Conservation (phyloP, 2,888 invertebrate species). For the Xanthorhoe designata region DNA sequence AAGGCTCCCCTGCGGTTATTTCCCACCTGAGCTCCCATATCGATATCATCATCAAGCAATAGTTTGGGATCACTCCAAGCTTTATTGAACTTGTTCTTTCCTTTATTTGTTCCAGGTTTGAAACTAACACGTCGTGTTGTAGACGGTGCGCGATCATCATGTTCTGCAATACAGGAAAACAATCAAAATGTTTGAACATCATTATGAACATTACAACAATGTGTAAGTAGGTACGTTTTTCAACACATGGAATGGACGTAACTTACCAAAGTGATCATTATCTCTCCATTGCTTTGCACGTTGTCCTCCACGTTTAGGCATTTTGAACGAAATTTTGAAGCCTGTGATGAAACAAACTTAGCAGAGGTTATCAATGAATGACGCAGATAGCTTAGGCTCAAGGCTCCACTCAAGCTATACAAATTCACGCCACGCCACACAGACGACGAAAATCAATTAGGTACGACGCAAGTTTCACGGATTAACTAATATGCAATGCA, state of each 20-base stretch:
- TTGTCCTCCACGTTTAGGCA: slow-evolving; percentile 78
- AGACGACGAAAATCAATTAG: not conserved
- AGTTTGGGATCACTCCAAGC: slow-evolving; percentile 77
- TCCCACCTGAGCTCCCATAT: slow-evolving; percentile 81
- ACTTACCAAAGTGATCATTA: slow-evolving; percentile 75
- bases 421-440: not conserved
- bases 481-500: no score
- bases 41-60: slow-evolving; percentile 87
- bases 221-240: no score
- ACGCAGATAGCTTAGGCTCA: slow-evolving; percentile 43
- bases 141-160: slow-evolving; percentile 75
- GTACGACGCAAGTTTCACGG: no score
- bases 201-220: no score
- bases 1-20: slow-evolving; percentile 58
- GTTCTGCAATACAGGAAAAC: slow-evolving; percentile 65
- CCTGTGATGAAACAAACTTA: slow-evolving; percentile 3
- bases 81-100: slow-evolving; percentile 73
- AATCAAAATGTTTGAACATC: not conserved
- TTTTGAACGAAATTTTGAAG: slow-evolving; percentile 48
- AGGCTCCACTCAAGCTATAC: not conserved
- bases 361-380: slow-evolving; percentile 41
- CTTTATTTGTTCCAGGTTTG: slow-evolving; percentile 79
- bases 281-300: slow-evolving; percentile 73
- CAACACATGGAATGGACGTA: not conserved
- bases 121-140: slow-evolving; percentile 84